Evolutionary conservation across 2,797 vertebrate genomes (phyloP).

Genomic region (Lutjanus argentimaculatus): DNA sequence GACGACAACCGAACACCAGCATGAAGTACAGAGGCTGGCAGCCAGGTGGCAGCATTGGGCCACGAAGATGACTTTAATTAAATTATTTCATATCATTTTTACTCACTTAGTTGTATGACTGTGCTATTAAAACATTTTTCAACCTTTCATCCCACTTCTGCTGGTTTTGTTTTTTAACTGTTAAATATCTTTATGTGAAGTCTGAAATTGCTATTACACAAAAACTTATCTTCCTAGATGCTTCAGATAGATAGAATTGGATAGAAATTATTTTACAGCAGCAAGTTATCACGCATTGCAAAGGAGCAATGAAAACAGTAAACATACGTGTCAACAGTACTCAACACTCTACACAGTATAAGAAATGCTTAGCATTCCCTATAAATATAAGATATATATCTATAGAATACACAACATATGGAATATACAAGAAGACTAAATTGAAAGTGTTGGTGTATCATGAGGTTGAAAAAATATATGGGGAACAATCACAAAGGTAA

Average conservation of each 20-base stretch:
- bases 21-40: slow-evolving; percentile 91
- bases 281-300: too few relatives aligned
- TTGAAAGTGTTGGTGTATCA: not conserved
- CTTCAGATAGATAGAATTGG: not conserved
- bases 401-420: too few relatives aligned
- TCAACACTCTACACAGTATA: too few relatives aligned
- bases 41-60: slow-evolving; percentile 74
- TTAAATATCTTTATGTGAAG: not conserved
- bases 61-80: slow-evolving; percentile 62
- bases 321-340: too few relatives aligned
- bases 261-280: too few relatives aligned
- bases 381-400: too few relatives aligned
- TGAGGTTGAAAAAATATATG: not conserved
- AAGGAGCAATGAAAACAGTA: too few relatives aligned
- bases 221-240: not conserved
- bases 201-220: not conserved
- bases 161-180: not conserved
- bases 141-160: not conserved
- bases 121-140: slow-evolving; percentile 46
- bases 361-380: too few relatives aligned
- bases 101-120: not conserved
- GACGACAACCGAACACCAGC: slow-evolving; percentile 89
- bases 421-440: too few relatives aligned
- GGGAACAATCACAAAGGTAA: not conserved
- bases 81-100: not conserved